These are phyloP conservation scores for Palaemon carinicauda DNA, from an alignment of 1,140 invertebrate genomes.

Conservation along the genomic window DNA sequence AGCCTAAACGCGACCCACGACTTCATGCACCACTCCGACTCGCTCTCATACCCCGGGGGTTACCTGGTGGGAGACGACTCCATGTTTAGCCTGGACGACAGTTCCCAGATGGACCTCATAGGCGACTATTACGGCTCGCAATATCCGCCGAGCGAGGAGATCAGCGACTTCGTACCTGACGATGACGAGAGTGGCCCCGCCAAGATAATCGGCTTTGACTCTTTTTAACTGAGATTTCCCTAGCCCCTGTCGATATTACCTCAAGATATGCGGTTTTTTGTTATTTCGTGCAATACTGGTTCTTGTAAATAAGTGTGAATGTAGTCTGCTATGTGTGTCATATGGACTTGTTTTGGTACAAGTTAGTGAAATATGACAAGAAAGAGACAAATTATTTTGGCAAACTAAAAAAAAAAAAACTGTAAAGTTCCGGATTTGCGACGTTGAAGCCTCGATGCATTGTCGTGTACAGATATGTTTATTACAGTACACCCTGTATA, in stretches of 20 bases:
- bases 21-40: neutral
- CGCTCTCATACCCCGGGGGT: constrained; percentile 34
- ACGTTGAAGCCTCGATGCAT: too few relatives aligned
- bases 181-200: constrained; percentile 48
- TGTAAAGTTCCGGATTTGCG: too few relatives aligned
- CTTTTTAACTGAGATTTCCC: constrained; percentile 39
- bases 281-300: constrained; percentile 49
- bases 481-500: too few relatives aligned
- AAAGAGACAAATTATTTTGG: too few relatives aligned
- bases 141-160: constrained; percentile 47
- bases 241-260: constrained; percentile 37
- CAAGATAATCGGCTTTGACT: constrained; percentile 50
- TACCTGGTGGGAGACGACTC: constrained; percentile 38
- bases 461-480: too few relatives aligned
- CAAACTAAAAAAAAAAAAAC: too few relatives aligned
- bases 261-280: constrained; percentile 12
- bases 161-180: constrained; percentile 50
- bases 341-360: too few relatives aligned
- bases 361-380: too few relatives aligned
- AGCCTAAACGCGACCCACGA: neutral
- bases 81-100: constrained; percentile 47
- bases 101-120: constrained; percentile 41
- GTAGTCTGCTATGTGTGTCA: neutral
- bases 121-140: constrained; percentile 44
- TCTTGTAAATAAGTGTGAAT: constrained; percentile 27